Base-by-base conservation (phyloP, 30 jellyfish, hydroid and myxozoan genomes). In the Pelagia noctiluca region DNA sequence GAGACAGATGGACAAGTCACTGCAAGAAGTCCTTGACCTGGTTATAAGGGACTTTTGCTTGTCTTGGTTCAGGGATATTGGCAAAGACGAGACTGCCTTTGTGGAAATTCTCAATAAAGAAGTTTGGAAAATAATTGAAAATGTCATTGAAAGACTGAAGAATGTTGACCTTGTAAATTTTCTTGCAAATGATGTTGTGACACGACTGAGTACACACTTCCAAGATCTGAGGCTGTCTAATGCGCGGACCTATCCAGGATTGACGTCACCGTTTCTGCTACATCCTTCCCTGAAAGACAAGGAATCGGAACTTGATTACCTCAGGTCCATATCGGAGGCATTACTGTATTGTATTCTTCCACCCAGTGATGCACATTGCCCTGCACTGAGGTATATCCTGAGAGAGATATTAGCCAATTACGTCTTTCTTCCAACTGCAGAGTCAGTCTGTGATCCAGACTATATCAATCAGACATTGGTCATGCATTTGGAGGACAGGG, bases 71-170 rank as follows among this genome's bases (percentile, higher is more conserved):
- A 50, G 99, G 30, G 96, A 89, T 84, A 77, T 89, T 50, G 99
- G 99, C 25, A 83, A 89, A 74, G 97, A 95, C 35, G 99, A 95
- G 68, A 95, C 97, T 26, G 99, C 99, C 1, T 95, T 95, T 80
- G 99, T 95, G 24, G 99, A 94, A 69, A 83, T 94, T 47, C 65
- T 94, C 19, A 94, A 94, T 82, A 94, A 94, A 71, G 99, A 94
- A 64, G 35, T 94, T 19, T 94, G 99, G 99, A 88, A 84, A 31
- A 80, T 94, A 16, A 83, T 88, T 76, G 97, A 94, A 67, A 94
- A 94, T 69, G 88, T 94, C 11, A 63, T 76, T 25, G 92, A 82
- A 47, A 87, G 99, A 30, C 82, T 94, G 19, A 48, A 65, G 25
- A 85, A 94, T 83, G 97, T 94, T 48, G 99, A 94, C 54, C 86